Base-by-base conservation (phyloP, 2,888 invertebrate species). In the Orgyia antiqua region DNA sequence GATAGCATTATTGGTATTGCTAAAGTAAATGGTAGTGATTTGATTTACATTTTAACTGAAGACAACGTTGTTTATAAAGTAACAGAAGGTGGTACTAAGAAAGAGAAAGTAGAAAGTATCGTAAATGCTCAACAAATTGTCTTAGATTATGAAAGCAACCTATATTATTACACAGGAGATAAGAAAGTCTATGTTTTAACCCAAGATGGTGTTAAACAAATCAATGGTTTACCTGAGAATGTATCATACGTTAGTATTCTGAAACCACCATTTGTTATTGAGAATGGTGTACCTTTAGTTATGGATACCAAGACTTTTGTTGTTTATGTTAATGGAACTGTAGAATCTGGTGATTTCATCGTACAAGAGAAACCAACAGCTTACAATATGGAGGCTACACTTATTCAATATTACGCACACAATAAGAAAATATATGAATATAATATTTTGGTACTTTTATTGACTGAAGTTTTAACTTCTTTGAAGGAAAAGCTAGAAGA, bases 401-500 rank as follows among this genome's bases (percentile, higher is more conserved):
- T 76, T 0, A 45, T 78, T 1, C 67, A 76, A 13, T 80, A 69
- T 37, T 74, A 56, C 9, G 78, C 52, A 4, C 58, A 68, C 23
- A 50, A 79, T 7, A 78, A 80, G 36, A 71, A 66, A 3, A 70
- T 83, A 15, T 83, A 82, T 28, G 63, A 73, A 39, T 78, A 68
- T 46, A 73, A 79, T 26, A 4, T 79, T 0, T 10, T 65, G 0
- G 13, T 13, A 0, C 7, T 70, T 1, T 3, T 70, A 0, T 4
- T 58, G 0, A 34, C 46, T 1, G 50, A 46, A 1, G 0, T 55
- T 1, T 3, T 68, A 1, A 30, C 54, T 0, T 59, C 64, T 0
- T 9, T 78, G 0, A 62, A 53, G 12, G 11, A 26, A 0, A 68
- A 42, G 40, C 48, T 78, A 0, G 31, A 47, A 0, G 43, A 48